A percentile compares a stretch with the other conserved stretches of the same genome.
These are phyloP conservation scores for Stomatorhinus ivindoensis DNA, from an alignment of 2,113 vertebrate genomes.

Conservation along the genomic window DNA sequence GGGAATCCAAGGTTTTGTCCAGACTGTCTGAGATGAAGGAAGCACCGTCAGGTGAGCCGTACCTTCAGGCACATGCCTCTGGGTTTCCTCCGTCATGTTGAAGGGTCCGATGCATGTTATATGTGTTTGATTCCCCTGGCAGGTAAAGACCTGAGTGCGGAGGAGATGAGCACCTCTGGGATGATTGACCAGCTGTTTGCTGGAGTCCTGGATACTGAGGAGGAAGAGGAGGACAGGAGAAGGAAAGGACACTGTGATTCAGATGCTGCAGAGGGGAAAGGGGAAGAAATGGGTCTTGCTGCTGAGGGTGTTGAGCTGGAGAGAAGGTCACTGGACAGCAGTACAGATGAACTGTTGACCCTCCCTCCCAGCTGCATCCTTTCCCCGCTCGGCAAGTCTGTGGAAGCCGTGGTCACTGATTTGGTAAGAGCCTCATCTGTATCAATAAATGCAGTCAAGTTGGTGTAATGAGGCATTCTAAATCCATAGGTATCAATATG, in stretches of 20 bases:
- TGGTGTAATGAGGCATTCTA: neutral
- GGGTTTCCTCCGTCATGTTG: neutral
- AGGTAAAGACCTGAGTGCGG: conserved; percentile 37
- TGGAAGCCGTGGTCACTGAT: conserved; percentile 61
- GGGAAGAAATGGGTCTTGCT: conserved; percentile 17
- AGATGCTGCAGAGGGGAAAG: conserved; percentile 28
- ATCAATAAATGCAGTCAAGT: neutral
- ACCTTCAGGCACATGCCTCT: neutral
- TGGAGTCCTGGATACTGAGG: conserved; percentile 55
- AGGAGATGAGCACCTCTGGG: conserved; percentile 49
- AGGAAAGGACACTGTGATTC: conserved; percentile 40
- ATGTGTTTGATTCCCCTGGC: neutral
- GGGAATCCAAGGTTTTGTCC: conserved; percentile 42
- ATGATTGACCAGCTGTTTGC: conserved; percentile 62
- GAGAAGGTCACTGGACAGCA: conserved; percentile 21
- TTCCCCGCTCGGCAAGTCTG: conserved; percentile 64
- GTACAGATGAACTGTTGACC: conserved; percentile 49
- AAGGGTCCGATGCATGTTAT: neutral
- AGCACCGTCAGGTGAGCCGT: conserved; percentile 41
- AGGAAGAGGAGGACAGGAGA: conserved; percentile 28
- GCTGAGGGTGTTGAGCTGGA: conserved; percentile 18
- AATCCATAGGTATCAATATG: neutral
- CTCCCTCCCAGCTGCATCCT: conserved; percentile 56
- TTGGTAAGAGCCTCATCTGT: conserved; percentile 43
- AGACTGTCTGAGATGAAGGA: conserved; percentile 26